Base-by-base conservation (phyloP, 2,113 vertebrate species). In the Podocnemis expansa region DNA sequence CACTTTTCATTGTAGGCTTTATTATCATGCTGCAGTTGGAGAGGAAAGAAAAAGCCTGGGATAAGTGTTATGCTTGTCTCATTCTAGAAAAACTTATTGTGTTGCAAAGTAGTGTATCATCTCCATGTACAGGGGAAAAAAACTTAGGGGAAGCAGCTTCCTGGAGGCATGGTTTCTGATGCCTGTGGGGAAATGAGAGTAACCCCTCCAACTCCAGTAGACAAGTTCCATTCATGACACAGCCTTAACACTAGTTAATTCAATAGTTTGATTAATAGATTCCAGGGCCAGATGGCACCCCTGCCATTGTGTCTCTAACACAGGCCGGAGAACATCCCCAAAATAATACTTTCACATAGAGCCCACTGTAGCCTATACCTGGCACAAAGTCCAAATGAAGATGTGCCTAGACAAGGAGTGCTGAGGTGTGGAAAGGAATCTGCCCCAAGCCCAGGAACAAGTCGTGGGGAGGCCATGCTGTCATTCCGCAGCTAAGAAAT, bases 21-120 rank as follows among this genome's bases (percentile, higher is more conserved):
- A 47, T 45, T 8, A 47, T 3, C 3, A 47, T 5, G 31, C 67
- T n/a, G 9, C 2, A 1, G 11, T n/a, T 3, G 1, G 31, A 78
- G 70, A 38, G 21, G 54, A 55, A 43, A 63, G 12, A 13, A 52
- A 52, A 22, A 55, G 67, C 78, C 75, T 34, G 10, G 70, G 56
- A 45, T 58, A 82, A 34, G 78, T 83, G 54, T 87, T 82, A 87
- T 31, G 67, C 75, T 22, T 38, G 58, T 45, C 63, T 84, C 16
- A 2, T 51, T 63, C 76, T 16, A 49, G 84, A 78, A 82, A 6
- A 12, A 56, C 41, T n/a, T 25, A 21, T 43, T 91, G 80, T 89
- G 93, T 89, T 85, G 81, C 88, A 88, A 90, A 91, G 79, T 1
- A 2, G n/a, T 89, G 76, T 52, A 12, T 51, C 78, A 52, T 67